Evolutionary conservation across 2,888 invertebrate genomes (phyloP).

Genomic region (Brenthis daphne): DNA sequence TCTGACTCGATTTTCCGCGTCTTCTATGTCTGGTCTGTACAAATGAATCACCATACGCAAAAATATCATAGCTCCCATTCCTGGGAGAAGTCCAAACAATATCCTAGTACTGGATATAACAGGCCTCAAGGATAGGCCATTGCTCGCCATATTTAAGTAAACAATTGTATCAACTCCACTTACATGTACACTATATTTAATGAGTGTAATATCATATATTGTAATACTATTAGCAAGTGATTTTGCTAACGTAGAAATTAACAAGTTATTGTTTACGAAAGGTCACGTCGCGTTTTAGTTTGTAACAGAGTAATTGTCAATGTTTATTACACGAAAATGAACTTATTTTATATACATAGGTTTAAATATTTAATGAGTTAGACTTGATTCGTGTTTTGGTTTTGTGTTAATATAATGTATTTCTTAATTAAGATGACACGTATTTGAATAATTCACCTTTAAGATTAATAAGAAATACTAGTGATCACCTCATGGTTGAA

Average conservation of each 20-base stretch:
- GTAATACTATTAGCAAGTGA: constrained; percentile 33
- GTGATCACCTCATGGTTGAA: too few relatives aligned
- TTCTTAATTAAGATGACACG: too few relatives aligned
- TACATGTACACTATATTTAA: neutral
- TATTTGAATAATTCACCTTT: too few relatives aligned
- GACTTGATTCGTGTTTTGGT: too few relatives aligned
- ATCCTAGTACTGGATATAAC: constrained; percentile 84
- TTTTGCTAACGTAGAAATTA: constrained; percentile 49
- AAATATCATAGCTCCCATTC: constrained; percentile 84
- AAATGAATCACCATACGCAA: constrained; percentile 84
- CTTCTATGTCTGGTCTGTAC: constrained; percentile 87
- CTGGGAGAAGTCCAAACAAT: constrained; percentile 84
- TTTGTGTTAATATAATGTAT: too few relatives aligned
- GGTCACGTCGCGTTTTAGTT: constrained; percentile 44
- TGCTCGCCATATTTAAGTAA: constrained; percentile 53
- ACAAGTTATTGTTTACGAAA: constrained; percentile 53
- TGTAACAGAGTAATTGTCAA: constrained; percentile 50
- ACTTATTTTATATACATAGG: too few relatives aligned
- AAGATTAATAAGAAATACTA: too few relatives aligned
- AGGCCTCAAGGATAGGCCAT: constrained; percentile 56
- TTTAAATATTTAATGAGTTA: too few relatives aligned
- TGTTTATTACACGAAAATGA: too few relatives aligned
- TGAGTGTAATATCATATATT: neutral
- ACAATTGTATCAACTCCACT: neutral
- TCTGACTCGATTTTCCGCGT: constrained; percentile 83